Evolutionary conservation across 2,888 invertebrate genomes (phyloP), one percentile per base, ranked within the genome.

Genomic region (Geotrupes spiniger): DNA sequence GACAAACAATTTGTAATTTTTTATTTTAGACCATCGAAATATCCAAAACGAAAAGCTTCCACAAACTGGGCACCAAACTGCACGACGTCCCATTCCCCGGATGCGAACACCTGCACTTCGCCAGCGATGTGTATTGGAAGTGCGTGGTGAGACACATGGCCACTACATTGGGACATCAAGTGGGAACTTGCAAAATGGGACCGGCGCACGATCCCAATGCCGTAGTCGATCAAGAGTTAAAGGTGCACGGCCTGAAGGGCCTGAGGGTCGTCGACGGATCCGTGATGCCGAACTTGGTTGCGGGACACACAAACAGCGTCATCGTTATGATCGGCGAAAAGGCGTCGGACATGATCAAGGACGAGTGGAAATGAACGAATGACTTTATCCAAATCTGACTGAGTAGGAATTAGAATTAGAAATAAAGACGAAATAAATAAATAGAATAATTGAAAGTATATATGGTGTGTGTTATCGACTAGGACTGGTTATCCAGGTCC

Each of bases 111-210:
- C 61, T 78, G 3, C 36, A 58, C 3, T 87, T 86, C 64, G 78
- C 78, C 48, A 81, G 82, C 1, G 83, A 88, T 56, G 70, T 75
- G 8, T 89, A 90, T 65, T 89, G 88, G 88, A 77, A 78, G 41
- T 91, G 90, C 63, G 83, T 83, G 33, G 78, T 86, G 14, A 79
- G 83, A 54, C 81, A 83, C 52, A 79, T 86, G 14, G 84, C 85
- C 4, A 83, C 85, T 46, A 87, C 85, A 36, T 72, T 89, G 56
- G 87, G 87, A 51, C 87, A 88, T 66, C 83, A 85, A 71, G 73
- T 70, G 1, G 77, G 78, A 11, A 78, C 78, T 1, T 78, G 78
- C 55, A 76, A 74, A 62, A 78, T 78, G 78, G 75, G 73, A 1
- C 71, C 72, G 1, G 52, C 55, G 5, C 47, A 11, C 11, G 66